Percentiles rank a stretch among this genome's conserved stretches.
phyloP scores from a whole-genome alignment of 1,140 invertebrate genomes.

The Caerostris extrusa region DNA sequence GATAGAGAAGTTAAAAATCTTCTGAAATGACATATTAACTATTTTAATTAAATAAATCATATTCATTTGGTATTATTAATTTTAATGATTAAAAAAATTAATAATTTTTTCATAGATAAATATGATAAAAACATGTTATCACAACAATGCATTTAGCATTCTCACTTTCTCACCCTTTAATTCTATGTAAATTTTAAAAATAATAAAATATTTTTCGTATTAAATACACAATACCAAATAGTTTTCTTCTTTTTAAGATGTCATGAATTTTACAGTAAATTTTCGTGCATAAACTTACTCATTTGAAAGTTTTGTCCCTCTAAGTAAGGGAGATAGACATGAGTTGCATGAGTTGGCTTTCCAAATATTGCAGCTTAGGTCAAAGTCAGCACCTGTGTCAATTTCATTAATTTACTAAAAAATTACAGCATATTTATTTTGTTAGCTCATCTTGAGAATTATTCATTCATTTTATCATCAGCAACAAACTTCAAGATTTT shows the following conservation, averaged over 20 bases:
- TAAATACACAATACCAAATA: background rate
- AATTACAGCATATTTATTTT: constrained; percentile 1
- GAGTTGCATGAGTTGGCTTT: constrained; percentile 87
- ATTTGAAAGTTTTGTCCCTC: constrained; percentile 88
- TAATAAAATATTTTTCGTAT: background rate
- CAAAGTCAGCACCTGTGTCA: constrained; percentile 85
- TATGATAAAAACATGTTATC: too few relatives aligned
- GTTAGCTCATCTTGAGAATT: background rate
- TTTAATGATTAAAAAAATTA: too few relatives aligned
- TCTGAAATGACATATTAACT: too few relatives aligned
- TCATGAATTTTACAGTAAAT: too few relatives aligned
- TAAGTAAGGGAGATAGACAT: constrained; percentile 90
- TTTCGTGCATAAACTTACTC: constrained; percentile 85
- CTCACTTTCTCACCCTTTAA: too few relatives aligned
- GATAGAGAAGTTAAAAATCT: too few relatives aligned
- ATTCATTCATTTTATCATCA: background rate
- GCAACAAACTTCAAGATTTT: too few relatives aligned
- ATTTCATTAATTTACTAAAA: constrained; percentile 67
- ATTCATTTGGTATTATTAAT: too few relatives aligned
- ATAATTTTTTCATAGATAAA: too few relatives aligned
- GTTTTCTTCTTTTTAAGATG: background rate
- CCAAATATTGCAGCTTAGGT: constrained; percentile 85
- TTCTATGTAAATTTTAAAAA: too few relatives aligned
- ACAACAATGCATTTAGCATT: too few relatives aligned
- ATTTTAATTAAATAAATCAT: too few relatives aligned